Percentiles rank a stretch among this genome's conserved stretches.
Evolutionary conservation across 2,113 vertebrate species (phyloP).

Genomic region (Fulica atra): DNA sequence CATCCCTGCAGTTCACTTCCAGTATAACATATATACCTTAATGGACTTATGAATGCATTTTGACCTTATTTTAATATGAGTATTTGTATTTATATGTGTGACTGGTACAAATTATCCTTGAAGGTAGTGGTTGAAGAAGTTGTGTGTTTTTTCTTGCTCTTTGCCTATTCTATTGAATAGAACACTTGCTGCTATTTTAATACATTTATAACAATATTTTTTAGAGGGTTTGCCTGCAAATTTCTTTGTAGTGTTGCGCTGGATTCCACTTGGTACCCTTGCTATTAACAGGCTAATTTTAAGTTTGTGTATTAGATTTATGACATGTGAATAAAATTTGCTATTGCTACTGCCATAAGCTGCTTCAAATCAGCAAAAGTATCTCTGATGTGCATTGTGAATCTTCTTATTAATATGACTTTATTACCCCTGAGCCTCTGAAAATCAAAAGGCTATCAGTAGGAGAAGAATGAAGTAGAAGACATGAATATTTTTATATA

Average conservation of each 20-base stretch:
- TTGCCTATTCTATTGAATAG: background rate
- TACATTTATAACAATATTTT: background rate
- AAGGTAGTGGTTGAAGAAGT: background rate
- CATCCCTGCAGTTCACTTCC: background rate
- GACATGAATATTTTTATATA: background rate
- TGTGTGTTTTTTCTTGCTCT: background rate
- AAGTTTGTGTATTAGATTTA: background rate
- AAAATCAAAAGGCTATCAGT: background rate
- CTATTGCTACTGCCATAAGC: background rate
- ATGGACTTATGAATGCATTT: background rate
- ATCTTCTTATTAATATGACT: background rate
- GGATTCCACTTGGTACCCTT: background rate
- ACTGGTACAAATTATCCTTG: background rate
- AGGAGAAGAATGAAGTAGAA: background rate
- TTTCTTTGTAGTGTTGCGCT: background rate
- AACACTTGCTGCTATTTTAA: background rate
- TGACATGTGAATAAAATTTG: background rate
- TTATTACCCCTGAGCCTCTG: background rate
- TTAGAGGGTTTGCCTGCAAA: background rate
- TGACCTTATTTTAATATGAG: background rate
- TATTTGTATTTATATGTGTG: background rate
- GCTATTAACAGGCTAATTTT: background rate
- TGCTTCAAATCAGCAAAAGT: background rate
- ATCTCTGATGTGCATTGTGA: background rate
- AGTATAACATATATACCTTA: background rate